Conservation (phyloP, 2,113 vertebrate species). For the Oreochromis niloticus region DNA sequence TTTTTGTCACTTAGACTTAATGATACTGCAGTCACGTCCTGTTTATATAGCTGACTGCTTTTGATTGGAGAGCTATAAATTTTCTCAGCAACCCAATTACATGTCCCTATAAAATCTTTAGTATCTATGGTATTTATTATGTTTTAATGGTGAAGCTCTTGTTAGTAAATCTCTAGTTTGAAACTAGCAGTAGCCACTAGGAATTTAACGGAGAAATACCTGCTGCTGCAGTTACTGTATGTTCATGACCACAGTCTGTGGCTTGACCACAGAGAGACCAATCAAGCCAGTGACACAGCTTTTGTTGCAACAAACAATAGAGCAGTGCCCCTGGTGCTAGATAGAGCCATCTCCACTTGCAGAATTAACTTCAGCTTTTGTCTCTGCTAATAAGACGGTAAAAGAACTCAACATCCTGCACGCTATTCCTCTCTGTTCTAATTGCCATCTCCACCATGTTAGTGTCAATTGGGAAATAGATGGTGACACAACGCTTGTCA, state of each 20-base stretch:
- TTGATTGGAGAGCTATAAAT: background rate
- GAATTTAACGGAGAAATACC: background rate
- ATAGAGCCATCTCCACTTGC: background rate
- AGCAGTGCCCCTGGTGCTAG: background rate
- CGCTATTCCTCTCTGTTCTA: background rate
- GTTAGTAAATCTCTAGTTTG: background rate
- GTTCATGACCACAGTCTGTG: background rate
- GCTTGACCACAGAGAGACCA: background rate
- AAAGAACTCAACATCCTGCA: background rate
- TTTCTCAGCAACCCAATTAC: background rate
- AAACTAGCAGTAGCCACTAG: background rate
- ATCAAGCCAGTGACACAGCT: background rate
- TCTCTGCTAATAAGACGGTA: background rate
- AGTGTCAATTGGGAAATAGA: background rate
- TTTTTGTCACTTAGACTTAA: background rate
- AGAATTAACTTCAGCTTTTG: background rate
- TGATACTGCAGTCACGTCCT: background rate
- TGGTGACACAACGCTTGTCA: background rate
- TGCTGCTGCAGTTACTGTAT: background rate
- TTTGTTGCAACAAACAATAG: background rate
- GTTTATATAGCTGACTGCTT: background rate
- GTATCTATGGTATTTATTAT: background rate
- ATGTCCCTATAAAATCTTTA: background rate
- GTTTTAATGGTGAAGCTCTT: background rate
- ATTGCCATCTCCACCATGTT: background rate